A percentile compares a stretch with the other conserved stretches of the same genome.
Evolutionary conservation across 2,888 invertebrate genomes (phyloP).

Genomic region (Nebria brevicollis): DNA sequence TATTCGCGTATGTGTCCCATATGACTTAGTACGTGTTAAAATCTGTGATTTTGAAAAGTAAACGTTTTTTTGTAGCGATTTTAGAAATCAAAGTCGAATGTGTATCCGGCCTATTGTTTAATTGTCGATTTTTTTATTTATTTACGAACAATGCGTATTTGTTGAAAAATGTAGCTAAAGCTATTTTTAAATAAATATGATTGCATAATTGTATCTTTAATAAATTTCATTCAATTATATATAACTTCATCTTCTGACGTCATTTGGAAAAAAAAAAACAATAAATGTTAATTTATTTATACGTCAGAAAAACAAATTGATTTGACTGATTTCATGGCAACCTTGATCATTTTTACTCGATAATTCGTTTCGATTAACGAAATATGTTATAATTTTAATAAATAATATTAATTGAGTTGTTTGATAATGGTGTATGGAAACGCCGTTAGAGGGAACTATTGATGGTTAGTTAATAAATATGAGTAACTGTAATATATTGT

Average conservation of each 20-base stretch:
- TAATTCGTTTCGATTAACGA: not conserved
- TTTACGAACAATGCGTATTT: not conserved
- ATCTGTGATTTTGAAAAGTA: constrained; percentile 2
- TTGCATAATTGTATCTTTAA: too few species aligned
- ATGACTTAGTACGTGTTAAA: constrained; percentile 11
- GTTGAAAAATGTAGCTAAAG: not conserved
- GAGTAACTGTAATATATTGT: constrained; percentile 34
- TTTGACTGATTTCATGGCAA: constrained; percentile 16
- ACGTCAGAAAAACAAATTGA: constrained; percentile 6
- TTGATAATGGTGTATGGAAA: constrained; percentile 11
- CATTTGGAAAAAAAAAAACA: constrained; percentile 4
- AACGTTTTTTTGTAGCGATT: constrained; percentile 2
- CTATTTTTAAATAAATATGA: too few species aligned
- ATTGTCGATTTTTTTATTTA: constrained; percentile 11
- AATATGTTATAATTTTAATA: constrained; percentile 10
- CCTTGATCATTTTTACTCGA: constrained; percentile 2
- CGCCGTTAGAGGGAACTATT: constrained; percentile 37
- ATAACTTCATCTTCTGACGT: not conserved
- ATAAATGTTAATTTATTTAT: constrained; percentile 13
- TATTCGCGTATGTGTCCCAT: constrained; percentile 15
- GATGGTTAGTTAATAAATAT: constrained; percentile 37
- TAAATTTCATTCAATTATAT: too few species aligned
- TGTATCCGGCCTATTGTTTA: constrained; percentile 1
- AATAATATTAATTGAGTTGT: not conserved
- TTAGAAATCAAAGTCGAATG: constrained; percentile 14